These are phyloP conservation scores for Trilocha varians DNA, from an alignment of 2,888 invertebrate species.

Conservation along the genomic window DNA sequence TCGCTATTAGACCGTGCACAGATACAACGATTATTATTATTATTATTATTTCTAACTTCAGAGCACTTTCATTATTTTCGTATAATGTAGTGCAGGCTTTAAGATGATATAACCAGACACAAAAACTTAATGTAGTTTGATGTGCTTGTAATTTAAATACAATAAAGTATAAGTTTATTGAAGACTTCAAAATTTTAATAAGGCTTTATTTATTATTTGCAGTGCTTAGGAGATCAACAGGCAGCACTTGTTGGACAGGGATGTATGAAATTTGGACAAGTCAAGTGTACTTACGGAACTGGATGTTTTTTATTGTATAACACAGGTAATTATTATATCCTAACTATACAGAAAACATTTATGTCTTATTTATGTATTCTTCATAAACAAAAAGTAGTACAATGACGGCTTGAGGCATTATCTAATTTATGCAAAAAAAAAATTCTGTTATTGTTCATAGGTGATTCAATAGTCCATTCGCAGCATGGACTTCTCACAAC, in stretches of 20 bases:
- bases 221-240: conserved; percentile 97
- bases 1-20: too few relatives aligned
- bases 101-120: too few relatives aligned
- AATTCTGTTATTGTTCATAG: conserved; percentile 47
- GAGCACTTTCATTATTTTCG: too few relatives aligned
- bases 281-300: conserved; percentile 96
- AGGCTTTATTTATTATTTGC: conserved; percentile 19
- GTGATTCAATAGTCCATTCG: conserved; percentile 82
- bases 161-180: too few relatives aligned
- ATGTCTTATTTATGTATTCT: not conserved
- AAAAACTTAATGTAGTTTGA: too few relatives aligned
- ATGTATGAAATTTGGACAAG: conserved; percentile 89
- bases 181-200: too few relatives aligned
- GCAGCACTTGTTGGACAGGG: conserved; percentile 94
- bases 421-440: too few relatives aligned
- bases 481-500: conserved; percentile 91
- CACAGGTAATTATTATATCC: conserved; percentile 75
- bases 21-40: too few relatives aligned
- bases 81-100: too few relatives aligned
- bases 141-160: too few relatives aligned
- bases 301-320: conserved; percentile 96
- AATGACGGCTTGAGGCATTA: not conserved
- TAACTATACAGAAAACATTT: not conserved
- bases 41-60: too few relatives aligned
- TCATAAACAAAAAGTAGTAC: not conserved